phyloP scores from a whole-genome alignment of 1,140 invertebrate species.

The Schlechtendalia chinensis region DNA sequence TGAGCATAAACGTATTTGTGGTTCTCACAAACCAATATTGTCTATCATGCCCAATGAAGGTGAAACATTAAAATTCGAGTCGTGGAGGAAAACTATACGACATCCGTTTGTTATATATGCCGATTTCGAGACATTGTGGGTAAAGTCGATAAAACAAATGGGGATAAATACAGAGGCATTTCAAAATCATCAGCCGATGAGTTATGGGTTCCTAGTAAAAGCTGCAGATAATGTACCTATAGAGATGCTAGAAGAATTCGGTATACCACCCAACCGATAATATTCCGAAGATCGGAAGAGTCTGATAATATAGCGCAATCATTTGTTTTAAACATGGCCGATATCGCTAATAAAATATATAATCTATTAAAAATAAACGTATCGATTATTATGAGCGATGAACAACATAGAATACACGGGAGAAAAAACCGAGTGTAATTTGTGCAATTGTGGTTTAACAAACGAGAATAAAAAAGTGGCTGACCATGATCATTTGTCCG shows the following conservation, averaged over 20 bases:
- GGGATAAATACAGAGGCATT: background rate
- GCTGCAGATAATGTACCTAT: background rate
- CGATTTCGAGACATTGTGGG: background rate
- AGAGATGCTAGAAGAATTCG: background rate
- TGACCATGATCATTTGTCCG: no score
- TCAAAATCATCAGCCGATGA: background rate
- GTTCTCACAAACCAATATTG: background rate
- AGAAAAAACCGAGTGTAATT: background rate
- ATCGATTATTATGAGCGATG: background rate
- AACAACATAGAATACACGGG: background rate
- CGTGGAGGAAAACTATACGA: background rate
- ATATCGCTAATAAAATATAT: background rate
- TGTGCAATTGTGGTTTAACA: no score
- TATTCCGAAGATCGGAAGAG: background rate
- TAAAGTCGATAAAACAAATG: background rate
- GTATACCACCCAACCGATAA: background rate
- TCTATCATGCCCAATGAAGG: slow-evolving; percentile 3
- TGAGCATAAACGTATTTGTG: background rate
- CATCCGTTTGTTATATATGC: slow-evolving; percentile 16
- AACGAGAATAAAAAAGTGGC: no score
- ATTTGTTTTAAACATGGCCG: background rate
- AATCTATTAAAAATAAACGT: background rate
- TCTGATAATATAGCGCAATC: background rate
- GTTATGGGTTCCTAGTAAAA: background rate
- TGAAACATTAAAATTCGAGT: background rate